These are phyloP conservation scores for Tetheella fluctuosa DNA, from an alignment of 2,888 invertebrate genomes.

Conservation along the genomic window DNA sequence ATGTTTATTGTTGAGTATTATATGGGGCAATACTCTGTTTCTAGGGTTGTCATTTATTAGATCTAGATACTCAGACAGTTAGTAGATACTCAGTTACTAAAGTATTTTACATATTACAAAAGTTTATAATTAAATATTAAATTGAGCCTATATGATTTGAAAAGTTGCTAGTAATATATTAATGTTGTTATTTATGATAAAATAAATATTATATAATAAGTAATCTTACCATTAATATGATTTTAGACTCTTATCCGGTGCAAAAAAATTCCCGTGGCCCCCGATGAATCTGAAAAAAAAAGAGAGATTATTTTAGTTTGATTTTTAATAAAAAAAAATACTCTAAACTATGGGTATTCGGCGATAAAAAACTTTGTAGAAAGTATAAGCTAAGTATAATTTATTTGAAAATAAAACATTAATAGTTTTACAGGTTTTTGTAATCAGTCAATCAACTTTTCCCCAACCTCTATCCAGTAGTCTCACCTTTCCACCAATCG, in stretches of 20 bases:
- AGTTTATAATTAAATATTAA: background rate
- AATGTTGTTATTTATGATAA: background rate
- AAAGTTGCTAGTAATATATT: slow-evolving; percentile 48
- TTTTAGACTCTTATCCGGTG: slow-evolving; percentile 74
- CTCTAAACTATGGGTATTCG: too few species aligned
- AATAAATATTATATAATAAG: slow-evolving; percentile 13
- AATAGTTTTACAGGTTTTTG: background rate
- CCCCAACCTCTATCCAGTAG: slow-evolving; percentile 18
- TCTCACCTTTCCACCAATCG: slow-evolving; percentile 37
- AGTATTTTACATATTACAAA: background rate
- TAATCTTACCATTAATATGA: slow-evolving; percentile 78
- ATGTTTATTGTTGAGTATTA: too few species aligned
- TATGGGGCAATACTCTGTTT: too few species aligned
- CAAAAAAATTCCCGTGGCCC: slow-evolving; percentile 71
- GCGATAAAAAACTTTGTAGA: too few species aligned
- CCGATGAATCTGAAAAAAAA: slow-evolving; percentile 70
- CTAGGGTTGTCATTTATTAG: too few species aligned
- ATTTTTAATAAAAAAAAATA: background rate
- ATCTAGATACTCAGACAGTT: too few species aligned
- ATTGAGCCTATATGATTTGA: slow-evolving; percentile 17
- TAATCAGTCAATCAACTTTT: slow-evolving; percentile 10
- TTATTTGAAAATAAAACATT: background rate
- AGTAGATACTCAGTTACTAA: background rate
- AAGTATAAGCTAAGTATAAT: too few species aligned
- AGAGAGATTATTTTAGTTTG: slow-evolving; percentile 14